These are phyloP conservation scores for Gallinago nigripennis DNA, from an alignment of 2,797 vertebrate species.

Conservation along the genomic window DNA sequence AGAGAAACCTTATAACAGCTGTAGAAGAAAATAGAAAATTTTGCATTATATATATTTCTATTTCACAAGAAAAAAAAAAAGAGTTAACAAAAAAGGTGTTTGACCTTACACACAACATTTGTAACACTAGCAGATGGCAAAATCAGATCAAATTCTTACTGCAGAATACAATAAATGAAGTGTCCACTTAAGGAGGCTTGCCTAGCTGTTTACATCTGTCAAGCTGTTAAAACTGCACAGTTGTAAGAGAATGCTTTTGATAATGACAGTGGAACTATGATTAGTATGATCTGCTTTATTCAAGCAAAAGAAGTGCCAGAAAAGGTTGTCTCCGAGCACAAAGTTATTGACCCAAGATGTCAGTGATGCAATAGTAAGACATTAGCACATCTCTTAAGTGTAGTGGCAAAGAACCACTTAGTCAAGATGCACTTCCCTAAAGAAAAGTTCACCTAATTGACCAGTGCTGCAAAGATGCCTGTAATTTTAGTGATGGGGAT, in stretches of 20 bases:
- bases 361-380: not conserved
- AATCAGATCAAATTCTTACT: not conserved
- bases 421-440: not conserved
- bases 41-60: no score
- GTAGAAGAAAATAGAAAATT: not conserved
- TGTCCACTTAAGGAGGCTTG: not conserved
- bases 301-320: not conserved
- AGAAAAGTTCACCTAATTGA: conserved; percentile 15
- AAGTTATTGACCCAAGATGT: not conserved
- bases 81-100: not conserved
- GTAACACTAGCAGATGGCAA: not conserved
- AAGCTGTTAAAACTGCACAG: not conserved
- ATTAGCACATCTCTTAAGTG: not conserved
- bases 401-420: not conserved
- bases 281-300: not conserved
- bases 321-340: not conserved
- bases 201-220: not conserved
- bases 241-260: not conserved
- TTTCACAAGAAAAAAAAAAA: not conserved
- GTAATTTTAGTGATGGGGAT: not conserved
- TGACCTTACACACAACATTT: not conserved
- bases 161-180: not conserved
- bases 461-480: not conserved
- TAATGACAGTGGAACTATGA: not conserved
- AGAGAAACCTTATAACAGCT: not conserved